phyloP scores from a whole-genome alignment of 2,888 invertebrate genomes.

The Coenonympha glycerion region DNA sequence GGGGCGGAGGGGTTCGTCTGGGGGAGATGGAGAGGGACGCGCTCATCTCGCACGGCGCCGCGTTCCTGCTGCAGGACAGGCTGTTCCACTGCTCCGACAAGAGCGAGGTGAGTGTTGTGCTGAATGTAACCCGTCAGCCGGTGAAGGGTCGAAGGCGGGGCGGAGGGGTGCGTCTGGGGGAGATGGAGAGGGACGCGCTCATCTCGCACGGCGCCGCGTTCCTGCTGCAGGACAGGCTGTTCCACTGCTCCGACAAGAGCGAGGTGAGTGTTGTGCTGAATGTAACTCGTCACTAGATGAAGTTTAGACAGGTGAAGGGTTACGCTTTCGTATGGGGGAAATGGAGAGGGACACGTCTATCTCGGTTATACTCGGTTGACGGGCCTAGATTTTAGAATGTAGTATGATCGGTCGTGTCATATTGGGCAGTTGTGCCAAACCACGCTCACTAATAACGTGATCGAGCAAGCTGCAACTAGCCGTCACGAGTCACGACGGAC shows the following conservation, averaged over 20 bases:
- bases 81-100: conserved; percentile 95
- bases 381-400: too few relatives aligned
- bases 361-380: too few relatives aligned
- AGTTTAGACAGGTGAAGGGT: conserved; percentile 96
- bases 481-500: too few relatives aligned
- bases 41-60: conserved; percentile 94
- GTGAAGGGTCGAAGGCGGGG: conserved; percentile 91
- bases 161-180: conserved; percentile 87
- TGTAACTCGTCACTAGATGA: not conserved
- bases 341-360: conserved; percentile 99
- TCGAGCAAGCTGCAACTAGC: too few relatives aligned
- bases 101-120: conserved; percentile 73
- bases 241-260: conserved; percentile 94
- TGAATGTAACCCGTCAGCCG: conserved; percentile 69
- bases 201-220: conserved; percentile 96
- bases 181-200: conserved; percentile 99
- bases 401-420: too few relatives aligned
- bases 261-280: conserved; percentile 61
- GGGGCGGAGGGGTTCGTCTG: conserved; percentile 83
- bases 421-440: too few relatives aligned
- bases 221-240: conserved; percentile 92
- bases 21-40: conserved; percentile 99
- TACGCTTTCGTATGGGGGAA: conserved; percentile 96
- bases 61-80: conserved; percentile 93
- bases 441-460: too few relatives aligned